These are phyloP conservation scores for Ladona fulva DNA, from an alignment of 1,140 invertebrate species.

Conservation along the genomic window DNA sequence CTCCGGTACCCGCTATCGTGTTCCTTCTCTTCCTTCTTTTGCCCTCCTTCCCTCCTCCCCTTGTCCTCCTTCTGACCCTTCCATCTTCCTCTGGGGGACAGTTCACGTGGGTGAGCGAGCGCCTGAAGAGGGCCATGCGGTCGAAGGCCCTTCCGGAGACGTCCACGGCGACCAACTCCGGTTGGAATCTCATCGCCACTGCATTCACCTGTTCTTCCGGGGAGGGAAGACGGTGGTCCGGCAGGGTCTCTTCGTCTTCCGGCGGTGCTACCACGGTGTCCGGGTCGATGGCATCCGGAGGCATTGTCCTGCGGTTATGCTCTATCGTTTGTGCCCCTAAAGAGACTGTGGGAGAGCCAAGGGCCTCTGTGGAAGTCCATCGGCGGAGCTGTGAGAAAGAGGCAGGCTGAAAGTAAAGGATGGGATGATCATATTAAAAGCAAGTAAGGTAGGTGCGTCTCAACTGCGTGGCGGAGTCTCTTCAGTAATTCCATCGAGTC, in stretches of 20 bases:
- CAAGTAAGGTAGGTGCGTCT: no score
- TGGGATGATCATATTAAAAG: no score
- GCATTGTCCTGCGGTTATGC: constrained; percentile 34
- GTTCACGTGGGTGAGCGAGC: constrained; percentile 62
- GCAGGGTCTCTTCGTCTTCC: constrained; percentile 45
- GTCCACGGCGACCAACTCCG: constrained; percentile 78
- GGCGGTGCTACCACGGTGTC: constrained; percentile 74
- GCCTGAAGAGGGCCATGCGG: constrained; percentile 70
- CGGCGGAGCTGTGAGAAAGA: constrained; percentile 65
- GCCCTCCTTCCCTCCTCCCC: constrained; percentile 38
- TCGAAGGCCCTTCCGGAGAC: constrained; percentile 75
- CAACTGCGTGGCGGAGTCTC: no score
- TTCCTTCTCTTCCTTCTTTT: constrained; percentile 75
- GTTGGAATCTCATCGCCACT: constrained; percentile 55
- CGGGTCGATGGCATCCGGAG: constrained; percentile 53
- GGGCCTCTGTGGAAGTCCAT: constrained; percentile 74
- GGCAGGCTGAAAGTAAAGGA: constrained; percentile 57
- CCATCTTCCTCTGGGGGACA: constrained; percentile 32
- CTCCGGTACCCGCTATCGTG: constrained; percentile 79
- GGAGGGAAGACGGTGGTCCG: constrained; percentile 27
- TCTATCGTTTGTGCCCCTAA: constrained; percentile 53
- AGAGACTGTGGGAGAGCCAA: constrained; percentile 68
- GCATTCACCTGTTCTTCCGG: constrained; percentile 34
- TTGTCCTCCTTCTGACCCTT: constrained; percentile 19
- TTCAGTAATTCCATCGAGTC: no score